These are phyloP conservation scores for Ariopsis seemanni DNA, from an alignment of 2,113 vertebrate genomes.

Conservation along the genomic window DNA sequence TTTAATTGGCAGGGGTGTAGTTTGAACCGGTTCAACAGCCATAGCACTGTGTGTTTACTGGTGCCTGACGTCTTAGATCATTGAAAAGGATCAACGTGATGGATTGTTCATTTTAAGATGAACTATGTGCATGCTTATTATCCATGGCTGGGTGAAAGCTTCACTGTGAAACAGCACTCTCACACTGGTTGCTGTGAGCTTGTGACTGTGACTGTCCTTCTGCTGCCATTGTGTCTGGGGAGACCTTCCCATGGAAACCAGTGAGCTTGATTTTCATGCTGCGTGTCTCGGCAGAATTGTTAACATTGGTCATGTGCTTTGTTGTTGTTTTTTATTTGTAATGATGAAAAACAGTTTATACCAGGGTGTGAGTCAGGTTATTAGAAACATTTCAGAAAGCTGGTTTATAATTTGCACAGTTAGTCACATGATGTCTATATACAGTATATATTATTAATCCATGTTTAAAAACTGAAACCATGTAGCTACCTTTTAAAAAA, in stretches of 20 bases:
- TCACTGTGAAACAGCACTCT: constrained; percentile 1
- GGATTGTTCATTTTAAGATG: background rate
- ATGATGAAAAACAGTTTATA: background rate
- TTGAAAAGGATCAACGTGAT: background rate
- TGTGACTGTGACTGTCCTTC: background rate
- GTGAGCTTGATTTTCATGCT: constrained; percentile 15
- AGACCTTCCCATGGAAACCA: constrained; percentile 8
- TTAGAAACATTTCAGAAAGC: background rate
- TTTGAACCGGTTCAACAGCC: constrained; percentile 1
- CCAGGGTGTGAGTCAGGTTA: background rate
- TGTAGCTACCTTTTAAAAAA: background rate
- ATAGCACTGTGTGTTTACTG: constrained; percentile 39
- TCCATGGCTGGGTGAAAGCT: constrained; percentile 4
- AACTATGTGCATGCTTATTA: constrained; percentile 5
- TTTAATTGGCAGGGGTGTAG: background rate
- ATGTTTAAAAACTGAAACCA: background rate
- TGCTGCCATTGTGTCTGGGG: background rate
- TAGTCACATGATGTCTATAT: background rate
- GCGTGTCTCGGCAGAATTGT: constrained; percentile 17
- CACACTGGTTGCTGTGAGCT: background rate
- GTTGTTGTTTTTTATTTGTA: background rate
- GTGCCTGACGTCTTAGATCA: background rate
- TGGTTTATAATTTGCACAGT: background rate
- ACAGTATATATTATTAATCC: too few relatives aligned
- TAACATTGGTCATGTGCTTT: background rate